Conservation (phyloP, 1,140 invertebrate genomes). For the Steinernema khuongi region DNA sequence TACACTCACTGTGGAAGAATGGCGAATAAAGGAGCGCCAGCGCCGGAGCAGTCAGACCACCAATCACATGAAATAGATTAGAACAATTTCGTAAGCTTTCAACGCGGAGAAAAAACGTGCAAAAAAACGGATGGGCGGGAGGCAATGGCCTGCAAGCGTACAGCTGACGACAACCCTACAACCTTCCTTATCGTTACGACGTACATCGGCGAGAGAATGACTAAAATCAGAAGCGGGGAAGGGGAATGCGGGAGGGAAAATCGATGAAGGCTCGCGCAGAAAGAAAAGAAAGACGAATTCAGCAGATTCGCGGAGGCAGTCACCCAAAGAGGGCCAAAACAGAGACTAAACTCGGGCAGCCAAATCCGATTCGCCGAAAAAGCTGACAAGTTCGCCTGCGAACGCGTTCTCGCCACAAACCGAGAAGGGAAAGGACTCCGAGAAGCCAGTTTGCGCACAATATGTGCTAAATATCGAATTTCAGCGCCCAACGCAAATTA, state of each 20-base stretch:
- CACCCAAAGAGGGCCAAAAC: background rate
- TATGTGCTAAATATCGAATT: conserved; percentile 11
- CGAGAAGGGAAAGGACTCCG: background rate
- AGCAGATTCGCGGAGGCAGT: background rate
- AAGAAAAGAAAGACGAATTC: background rate
- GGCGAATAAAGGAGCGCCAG: background rate
- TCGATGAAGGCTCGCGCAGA: conserved; percentile 2
- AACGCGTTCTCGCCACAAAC: background rate
- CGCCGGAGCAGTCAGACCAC: background rate
- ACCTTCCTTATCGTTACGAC: background rate
- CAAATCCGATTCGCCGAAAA: background rate
- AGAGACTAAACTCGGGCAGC: background rate
- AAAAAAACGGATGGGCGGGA: background rate
- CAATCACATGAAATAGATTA: background rate
- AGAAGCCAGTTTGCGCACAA: background rate
- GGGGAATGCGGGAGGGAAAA: conserved; percentile 1
- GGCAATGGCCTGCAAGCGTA: background rate
- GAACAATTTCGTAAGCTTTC: background rate
- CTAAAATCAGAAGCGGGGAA: background rate
- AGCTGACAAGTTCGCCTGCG: background rate
- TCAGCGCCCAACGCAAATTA: conserved; percentile 4
- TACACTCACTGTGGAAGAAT: too few species aligned
- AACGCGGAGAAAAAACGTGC: background rate
- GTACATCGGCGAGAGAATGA: background rate
- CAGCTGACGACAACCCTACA: too few species aligned